Conservation (phyloP, 2,888 invertebrate species). For the Acanthosepion pharaonis region DNA sequence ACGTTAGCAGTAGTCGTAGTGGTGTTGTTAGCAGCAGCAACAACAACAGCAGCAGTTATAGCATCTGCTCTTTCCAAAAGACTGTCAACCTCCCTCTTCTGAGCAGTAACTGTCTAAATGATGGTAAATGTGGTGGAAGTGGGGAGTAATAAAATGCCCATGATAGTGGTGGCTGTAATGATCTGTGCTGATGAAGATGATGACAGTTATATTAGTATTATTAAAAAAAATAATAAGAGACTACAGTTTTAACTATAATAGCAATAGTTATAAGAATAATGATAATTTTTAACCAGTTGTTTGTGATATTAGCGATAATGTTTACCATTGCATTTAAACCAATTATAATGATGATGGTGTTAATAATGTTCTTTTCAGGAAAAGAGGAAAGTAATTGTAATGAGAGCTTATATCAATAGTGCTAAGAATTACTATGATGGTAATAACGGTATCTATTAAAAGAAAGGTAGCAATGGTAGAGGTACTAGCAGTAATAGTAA, state of each 20-base stretch:
- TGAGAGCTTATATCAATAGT: not conserved
- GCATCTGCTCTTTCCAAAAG: not conserved
- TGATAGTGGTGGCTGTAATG: not conserved
- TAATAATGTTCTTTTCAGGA: not conserved
- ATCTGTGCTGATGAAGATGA: not conserved
- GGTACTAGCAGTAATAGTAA: not conserved
- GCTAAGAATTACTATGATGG: not conserved
- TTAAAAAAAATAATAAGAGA: not conserved
- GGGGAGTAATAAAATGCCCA: not conserved
- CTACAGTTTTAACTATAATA: not conserved
- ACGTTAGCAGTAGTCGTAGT: constrained; percentile 36
- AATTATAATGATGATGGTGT: not conserved
- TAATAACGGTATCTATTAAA: not conserved
- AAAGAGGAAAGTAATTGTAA: not conserved
- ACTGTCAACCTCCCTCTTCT: not conserved
- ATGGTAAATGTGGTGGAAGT: not conserved
- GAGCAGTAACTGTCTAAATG: constrained; percentile 9
- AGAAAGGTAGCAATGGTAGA: not conserved
- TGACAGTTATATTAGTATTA: not conserved
- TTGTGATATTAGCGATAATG: not conserved
- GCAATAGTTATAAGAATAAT: not conserved
- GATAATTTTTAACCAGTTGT: not conserved
- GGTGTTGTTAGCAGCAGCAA: constrained; percentile 14
- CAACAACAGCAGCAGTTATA: constrained; percentile 6
- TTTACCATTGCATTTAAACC: not conserved